These are phyloP conservation scores for Amblyraja radiata DNA, from an alignment of 2,797 vertebrate genomes.

Conservation along the genomic window DNA sequence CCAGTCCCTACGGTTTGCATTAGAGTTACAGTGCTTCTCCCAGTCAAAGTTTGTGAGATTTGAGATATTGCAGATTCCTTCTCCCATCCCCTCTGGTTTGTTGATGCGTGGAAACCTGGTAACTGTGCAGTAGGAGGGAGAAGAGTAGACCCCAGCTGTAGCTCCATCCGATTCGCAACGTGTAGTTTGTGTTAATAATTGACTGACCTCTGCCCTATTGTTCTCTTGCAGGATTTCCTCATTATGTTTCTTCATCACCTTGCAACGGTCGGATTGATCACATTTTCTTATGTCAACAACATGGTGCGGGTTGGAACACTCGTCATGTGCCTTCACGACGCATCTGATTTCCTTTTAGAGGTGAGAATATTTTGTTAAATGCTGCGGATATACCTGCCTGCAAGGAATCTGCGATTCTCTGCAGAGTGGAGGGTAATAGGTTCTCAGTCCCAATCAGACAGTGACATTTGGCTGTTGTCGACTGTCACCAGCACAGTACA, in stretches of 20 bases:
- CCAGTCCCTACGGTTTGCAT: background rate
- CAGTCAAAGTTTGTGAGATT: background rate
- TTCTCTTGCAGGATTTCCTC: slow-evolving; percentile 75
- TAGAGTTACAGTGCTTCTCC: background rate
- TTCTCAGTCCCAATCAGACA: too few relatives aligned
- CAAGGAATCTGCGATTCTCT: background rate
- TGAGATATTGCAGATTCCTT: background rate
- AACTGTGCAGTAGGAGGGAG: background rate
- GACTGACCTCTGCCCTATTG: background rate
- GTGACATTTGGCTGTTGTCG: background rate
- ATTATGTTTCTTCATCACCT: slow-evolving; percentile 95
- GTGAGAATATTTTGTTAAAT: slow-evolving; percentile 52
- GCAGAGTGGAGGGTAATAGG: too few relatives aligned
- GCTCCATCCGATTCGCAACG: background rate
- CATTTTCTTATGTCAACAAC: slow-evolving; percentile 87
- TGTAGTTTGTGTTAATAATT: background rate
- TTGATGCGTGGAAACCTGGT: background rate
- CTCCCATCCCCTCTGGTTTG: background rate
- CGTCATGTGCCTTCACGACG: slow-evolving; percentile 82
- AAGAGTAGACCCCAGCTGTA: background rate
- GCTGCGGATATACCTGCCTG: background rate
- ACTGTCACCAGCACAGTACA: background rate
- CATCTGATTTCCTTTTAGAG: slow-evolving; percentile 86
- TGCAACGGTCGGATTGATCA: slow-evolving; percentile 78
- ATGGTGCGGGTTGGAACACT: slow-evolving; percentile 84